Base-by-base conservation (phyloP, 2,113 vertebrate genomes). In the Eurystomus gularis region DNA sequence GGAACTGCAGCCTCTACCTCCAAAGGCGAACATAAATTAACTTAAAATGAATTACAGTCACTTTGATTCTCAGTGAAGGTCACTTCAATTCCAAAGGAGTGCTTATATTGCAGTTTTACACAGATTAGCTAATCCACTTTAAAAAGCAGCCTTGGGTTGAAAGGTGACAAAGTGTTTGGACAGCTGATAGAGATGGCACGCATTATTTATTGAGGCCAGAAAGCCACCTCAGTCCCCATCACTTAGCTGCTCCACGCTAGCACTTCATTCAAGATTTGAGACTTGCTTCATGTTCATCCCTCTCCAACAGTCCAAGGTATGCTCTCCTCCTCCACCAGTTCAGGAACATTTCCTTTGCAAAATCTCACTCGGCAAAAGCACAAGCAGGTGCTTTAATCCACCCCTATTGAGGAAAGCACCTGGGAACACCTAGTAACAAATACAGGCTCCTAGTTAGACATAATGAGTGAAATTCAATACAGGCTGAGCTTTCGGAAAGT, bases 71-170 rank as follows among this genome's bases (percentile, higher is more conserved):
- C 72, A 66, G 51, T 70, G 54, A 97, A 95, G 93, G 88, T 94
- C 90, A 95, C 18, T 86, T 84, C 83, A 94, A 82, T 94, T 94
- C 86, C 86, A 76, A 64, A 92, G 33, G 46, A 97, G 26, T 87
- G 93, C 89, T 95, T 96, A 96, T 95, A 79, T 14, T 91, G 93
- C 94, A 87, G 78, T 90, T 97, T 95, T 79, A 95, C 55, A 82
- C 35, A 89, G 91, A 92, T 94, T 89, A 95, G 78, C 42, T 93
- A 94, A 91, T 77, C 86, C 69, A 95, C 81, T 94, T 91, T 70
- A 88, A 83, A 94, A 95, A 89, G 2, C 3, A 9, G 51, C 60
- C 86, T 75, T 44, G 35, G 65, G 76, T 35, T 94, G 76, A 91
- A 92, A 94, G 94, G 86, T 92, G 71, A 66, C 68, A 44, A 76